Evolutionary conservation across 2,888 invertebrate species (phyloP).

Genomic region (Xestia xanthographa): DNA sequence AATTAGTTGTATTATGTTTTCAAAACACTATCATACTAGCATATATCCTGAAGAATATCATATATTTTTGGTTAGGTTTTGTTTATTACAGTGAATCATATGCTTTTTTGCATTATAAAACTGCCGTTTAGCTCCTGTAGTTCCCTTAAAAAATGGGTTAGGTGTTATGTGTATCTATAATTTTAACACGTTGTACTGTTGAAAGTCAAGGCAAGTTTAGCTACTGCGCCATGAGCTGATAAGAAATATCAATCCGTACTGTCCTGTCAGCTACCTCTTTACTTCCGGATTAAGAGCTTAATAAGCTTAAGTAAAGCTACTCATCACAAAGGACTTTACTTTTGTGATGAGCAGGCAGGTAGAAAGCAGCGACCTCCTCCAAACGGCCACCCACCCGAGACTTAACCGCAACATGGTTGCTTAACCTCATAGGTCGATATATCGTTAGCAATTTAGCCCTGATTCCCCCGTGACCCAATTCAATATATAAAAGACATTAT

Average conservation of each 20-base stretch:
- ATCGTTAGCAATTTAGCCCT: conserved; percentile 33
- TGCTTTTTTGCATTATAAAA: too few species aligned
- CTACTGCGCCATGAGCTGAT: background rate
- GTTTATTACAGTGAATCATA: too few species aligned
- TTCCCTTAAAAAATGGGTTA: too few species aligned
- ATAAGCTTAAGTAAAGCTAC: background rate
- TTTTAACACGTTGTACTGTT: background rate
- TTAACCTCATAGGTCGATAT: conserved; percentile 28
- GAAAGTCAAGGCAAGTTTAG: conserved; percentile 14
- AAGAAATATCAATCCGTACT: background rate
- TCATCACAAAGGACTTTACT: background rate
- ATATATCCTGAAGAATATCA: too few species aligned
- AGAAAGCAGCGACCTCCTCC: background rate
- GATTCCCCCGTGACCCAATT: conserved; percentile 37
- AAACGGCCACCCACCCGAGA: conserved; percentile 10
- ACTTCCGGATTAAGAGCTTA: too few species aligned
- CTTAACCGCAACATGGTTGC: conserved; percentile 19
- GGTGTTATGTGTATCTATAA: background rate
- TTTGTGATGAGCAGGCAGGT: background rate
- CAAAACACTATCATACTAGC: too few species aligned
- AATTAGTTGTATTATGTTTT: too few species aligned
- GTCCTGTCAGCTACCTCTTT: background rate
- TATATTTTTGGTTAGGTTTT: too few species aligned
- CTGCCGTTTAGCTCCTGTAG: too few species aligned
- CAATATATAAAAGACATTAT: conserved; percentile 46